phyloP scores from a whole-genome alignment of 2,113 vertebrate species.

The Montifringilla adamsi region DNA sequence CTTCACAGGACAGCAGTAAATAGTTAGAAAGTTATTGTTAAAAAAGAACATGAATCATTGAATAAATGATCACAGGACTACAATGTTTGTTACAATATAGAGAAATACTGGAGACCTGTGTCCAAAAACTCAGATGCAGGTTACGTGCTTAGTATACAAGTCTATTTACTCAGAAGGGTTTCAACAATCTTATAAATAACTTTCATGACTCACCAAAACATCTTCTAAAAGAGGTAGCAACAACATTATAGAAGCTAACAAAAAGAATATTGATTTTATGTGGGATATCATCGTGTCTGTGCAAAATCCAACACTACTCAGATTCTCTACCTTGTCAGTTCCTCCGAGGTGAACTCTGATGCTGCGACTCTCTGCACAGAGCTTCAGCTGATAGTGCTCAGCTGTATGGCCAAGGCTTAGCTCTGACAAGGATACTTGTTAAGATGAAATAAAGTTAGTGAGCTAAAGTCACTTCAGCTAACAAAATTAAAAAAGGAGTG shows the following conservation, averaged over 20 bases:
- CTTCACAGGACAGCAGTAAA: not conserved
- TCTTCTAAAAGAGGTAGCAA: not conserved
- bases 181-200: not conserved
- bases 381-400: not conserved
- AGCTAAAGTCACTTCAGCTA: not conserved
- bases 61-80: not conserved
- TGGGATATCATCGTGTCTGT: not conserved
- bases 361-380: fast-evolving
- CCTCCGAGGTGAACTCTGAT: not conserved
- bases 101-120: not conserved
- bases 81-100: not conserved
- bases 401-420: not conserved
- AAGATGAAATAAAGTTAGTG: not conserved
- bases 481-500: not conserved
- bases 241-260: not conserved
- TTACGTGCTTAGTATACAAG: not conserved
- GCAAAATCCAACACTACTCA: not conserved
- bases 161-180: not conserved
- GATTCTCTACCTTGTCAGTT: not conserved
- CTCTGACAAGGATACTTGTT: not conserved
- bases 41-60: not conserved
- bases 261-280: not conserved
- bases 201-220: not conserved
- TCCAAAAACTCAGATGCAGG: not conserved
- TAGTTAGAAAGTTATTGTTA: not conserved